Evolutionary conservation across 2,888 invertebrate genomes (phyloP).

Genomic region (Eustalomyia histrio): DNA sequence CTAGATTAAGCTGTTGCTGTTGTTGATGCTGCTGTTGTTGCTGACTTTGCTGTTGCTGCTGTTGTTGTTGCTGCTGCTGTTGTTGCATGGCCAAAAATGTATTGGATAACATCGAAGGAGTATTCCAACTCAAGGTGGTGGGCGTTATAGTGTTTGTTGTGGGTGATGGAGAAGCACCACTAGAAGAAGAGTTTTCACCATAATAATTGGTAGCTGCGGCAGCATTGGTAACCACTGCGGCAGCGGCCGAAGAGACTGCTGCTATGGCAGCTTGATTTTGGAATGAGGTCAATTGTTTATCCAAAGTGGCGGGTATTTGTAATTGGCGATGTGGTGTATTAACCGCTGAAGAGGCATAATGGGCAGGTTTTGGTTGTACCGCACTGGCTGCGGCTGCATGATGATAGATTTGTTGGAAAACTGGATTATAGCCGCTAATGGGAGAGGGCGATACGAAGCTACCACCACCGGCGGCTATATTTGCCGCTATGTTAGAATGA

Average conservation of each 20-base stretch:
- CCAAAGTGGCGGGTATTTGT: slow-evolving; percentile 81
- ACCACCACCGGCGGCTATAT: slow-evolving; percentile 78
- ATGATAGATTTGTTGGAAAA: slow-evolving; percentile 90
- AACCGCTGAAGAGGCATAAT: slow-evolving; percentile 83
- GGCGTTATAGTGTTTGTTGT: slow-evolving; percentile 78
- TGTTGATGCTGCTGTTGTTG: slow-evolving; percentile 73
- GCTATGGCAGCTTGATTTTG: slow-evolving; percentile 76
- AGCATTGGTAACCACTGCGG: slow-evolving; percentile 75
- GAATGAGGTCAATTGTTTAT: slow-evolving; percentile 76
- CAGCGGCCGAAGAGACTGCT: slow-evolving; percentile 74
- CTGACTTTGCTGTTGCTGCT: slow-evolving; percentile 79
- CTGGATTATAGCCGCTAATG: slow-evolving; percentile 87
- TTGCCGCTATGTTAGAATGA: slow-evolving; percentile 83
- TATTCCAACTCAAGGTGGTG: slow-evolving; percentile 86
- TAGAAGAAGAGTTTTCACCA: slow-evolving; percentile 78
- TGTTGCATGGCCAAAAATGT: slow-evolving; percentile 78
- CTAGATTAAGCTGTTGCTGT: slow-evolving; percentile 75
- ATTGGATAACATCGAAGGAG: slow-evolving; percentile 79
- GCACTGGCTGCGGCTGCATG: slow-evolving; percentile 83
- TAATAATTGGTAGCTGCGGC: slow-evolving; percentile 77
- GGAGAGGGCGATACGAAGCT: slow-evolving; percentile 86
- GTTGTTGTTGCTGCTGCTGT: slow-evolving; percentile 74
- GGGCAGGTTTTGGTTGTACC: slow-evolving; percentile 84
- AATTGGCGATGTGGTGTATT: slow-evolving; percentile 86
- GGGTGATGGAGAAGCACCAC: slow-evolving; percentile 78